Percentiles rank a stretch among this genome's conserved stretches.
Conservation (phyloP, 30 jellyfish, hydroid and myxozoan genomes). For the Mastigias papua region DNA sequence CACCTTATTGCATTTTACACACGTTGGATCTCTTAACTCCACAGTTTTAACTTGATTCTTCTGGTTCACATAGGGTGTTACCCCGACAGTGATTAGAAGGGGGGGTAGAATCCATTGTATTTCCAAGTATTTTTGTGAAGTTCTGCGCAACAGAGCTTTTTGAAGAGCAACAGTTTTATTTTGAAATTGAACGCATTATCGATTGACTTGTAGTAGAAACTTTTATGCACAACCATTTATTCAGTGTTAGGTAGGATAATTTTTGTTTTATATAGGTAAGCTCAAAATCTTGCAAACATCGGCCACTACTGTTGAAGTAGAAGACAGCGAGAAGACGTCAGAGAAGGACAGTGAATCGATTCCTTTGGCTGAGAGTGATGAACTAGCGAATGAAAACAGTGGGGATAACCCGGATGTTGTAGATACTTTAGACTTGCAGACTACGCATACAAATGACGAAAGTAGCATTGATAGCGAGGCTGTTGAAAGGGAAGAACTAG, state of each 20-base stretch:
- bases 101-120: too few species aligned
- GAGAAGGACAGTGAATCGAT: not conserved
- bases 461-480: conserved; percentile 3
- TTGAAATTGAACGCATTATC: too few species aligned
- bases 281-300: conserved; percentile 26
- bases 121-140: too few species aligned
- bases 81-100: too few species aligned
- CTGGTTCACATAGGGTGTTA: too few species aligned
- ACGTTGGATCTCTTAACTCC: not conserved
- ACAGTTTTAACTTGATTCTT: too few species aligned
- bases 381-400: not conserved
- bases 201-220: too few species aligned
- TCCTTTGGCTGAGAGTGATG: not conserved
- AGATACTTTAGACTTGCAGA: conserved; percentile 6
- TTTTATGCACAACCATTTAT: not conserved
- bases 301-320: conserved; percentile 6
- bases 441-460: not conserved
- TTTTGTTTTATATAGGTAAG: conserved; percentile 18
- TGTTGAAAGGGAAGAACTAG: conserved; percentile 18
- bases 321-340: conserved; percentile 1
- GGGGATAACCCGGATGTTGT: conserved; percentile 8
- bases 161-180: too few species aligned
- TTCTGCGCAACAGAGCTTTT: too few species aligned
- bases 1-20: not conserved
- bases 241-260: not conserved